Base-by-base conservation (phyloP, 1,140 invertebrate species). In the Drosophila serrata region DNA sequence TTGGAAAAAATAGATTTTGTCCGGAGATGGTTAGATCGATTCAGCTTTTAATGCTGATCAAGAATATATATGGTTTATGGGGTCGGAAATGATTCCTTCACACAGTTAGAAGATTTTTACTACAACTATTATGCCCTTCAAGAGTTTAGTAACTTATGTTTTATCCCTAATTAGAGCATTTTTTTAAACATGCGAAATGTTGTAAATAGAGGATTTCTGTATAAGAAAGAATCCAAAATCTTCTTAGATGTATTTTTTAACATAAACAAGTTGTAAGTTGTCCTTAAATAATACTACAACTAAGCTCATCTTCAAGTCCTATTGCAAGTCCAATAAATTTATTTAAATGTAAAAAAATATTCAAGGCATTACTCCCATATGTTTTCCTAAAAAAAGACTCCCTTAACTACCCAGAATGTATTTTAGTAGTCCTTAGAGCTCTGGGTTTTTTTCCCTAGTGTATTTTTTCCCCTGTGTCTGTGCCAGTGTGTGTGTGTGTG, bases 401-500 rank as follows among this genome's bases (percentile, higher is more conserved):
- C 17, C 11, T 6, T 1, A n/a, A 46, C 11, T 15, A 3, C 46
- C 12, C 13, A n/a, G 3, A 17, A 19, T 12, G 1, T 19, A n/a
- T 43, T 5, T 43, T 19, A 19, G 9, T 19, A 43, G 9, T 49
- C 46, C 29, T 33, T 33, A 0, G 2, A 6, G 46, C n/a, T 12
- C n/a, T 49, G 12, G 0, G 0, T 17, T 13, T 27, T 57, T 57
- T 42, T 17, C 22, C 37, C 27, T 27, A 33, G 61, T 64, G 61
- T 43, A 45, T 35, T 39, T 42, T 51, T 62, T 37, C 13, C 13
- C n/a, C 33, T n/a, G n/a, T n/a, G n/a, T n/a, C n/a, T n/a, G n/a
- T n/a, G n/a, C n/a, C n/a, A n/a, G 15, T 24, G 22, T 49, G 19
- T 63, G 65, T 64, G 48, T 78, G 59, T 62, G 39, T 69, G 27